A percentile compares a stretch with the other conserved stretches of the same genome.
These are phyloP conservation scores for Brachionus plicatilis DNA, from an alignment of 1,140 invertebrate genomes.

Conservation along the genomic window DNA sequence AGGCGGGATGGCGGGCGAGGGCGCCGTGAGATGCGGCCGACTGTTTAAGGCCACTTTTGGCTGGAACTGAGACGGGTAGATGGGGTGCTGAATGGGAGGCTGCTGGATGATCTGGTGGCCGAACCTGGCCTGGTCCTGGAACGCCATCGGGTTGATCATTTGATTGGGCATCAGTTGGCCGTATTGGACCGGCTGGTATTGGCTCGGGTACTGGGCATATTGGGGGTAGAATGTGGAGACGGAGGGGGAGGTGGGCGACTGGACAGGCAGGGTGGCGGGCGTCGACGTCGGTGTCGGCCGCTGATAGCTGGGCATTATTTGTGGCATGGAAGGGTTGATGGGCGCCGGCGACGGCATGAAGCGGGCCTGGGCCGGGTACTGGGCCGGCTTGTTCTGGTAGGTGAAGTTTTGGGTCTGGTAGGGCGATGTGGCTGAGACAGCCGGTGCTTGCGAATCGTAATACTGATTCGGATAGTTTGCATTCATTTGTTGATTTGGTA, in stretches of 20 bases:
- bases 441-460: neutral
- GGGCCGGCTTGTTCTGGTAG: neutral
- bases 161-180: neutral
- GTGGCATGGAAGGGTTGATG: neutral
- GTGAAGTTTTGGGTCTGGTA: neutral
- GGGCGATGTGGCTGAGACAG: neutral
- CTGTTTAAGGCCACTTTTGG: neutral
- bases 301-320: neutral
- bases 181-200: neutral
- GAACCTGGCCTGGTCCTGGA: neutral
- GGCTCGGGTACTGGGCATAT: neutral
- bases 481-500: constrained; percentile 26
- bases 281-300: neutral
- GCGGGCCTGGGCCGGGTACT: neutral
- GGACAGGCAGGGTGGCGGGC: neutral
- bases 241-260: neutral
- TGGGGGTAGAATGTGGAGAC: neutral
- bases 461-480: neutral
- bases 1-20: neutral
- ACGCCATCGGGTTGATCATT: neutral
- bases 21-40: neutral
- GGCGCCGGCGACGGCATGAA: neutral
- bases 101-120: neutral
- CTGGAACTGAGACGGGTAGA: neutral
- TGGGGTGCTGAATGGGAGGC: neutral